phyloP scores from a whole-genome alignment of 1,140 invertebrate species.

The Lepidostoma basale region DNA sequence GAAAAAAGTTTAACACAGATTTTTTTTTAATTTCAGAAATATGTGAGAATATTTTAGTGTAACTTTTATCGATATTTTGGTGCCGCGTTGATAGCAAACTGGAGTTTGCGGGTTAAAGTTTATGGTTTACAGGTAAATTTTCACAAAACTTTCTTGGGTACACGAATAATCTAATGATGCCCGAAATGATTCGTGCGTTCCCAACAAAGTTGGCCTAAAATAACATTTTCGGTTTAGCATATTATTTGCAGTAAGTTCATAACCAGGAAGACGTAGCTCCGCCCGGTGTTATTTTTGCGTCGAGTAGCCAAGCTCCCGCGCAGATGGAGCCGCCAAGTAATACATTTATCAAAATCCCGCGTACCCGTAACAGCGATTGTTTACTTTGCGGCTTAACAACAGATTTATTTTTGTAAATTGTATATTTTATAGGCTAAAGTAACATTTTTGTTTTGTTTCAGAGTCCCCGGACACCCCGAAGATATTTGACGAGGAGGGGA shows the following conservation, averaged over 20 bases:
- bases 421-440: neutral
- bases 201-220: neutral
- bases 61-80: too few species aligned
- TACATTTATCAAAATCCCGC: constrained; percentile 4
- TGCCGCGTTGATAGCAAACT: too few species aligned
- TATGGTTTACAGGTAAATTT: too few species aligned
- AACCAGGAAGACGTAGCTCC: too few species aligned
- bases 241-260: too few species aligned
- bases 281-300: neutral
- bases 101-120: too few species aligned
- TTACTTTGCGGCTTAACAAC: neutral
- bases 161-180: too few species aligned
- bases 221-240: neutral
- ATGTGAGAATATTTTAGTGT: too few species aligned
- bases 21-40: too few species aligned
- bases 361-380: neutral
- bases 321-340: neutral
- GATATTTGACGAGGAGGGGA: constrained; percentile 79
- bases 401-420: neutral
- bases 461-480: constrained; percentile 81
- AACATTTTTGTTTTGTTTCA: constrained; percentile 52
- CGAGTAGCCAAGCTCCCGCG: neutral
- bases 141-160: too few species aligned
- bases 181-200: neutral
- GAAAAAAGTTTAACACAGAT: too few species aligned